Evolutionary conservation across 2,888 invertebrate genomes (phyloP).

Genomic region (Cephus spinipes): DNA sequence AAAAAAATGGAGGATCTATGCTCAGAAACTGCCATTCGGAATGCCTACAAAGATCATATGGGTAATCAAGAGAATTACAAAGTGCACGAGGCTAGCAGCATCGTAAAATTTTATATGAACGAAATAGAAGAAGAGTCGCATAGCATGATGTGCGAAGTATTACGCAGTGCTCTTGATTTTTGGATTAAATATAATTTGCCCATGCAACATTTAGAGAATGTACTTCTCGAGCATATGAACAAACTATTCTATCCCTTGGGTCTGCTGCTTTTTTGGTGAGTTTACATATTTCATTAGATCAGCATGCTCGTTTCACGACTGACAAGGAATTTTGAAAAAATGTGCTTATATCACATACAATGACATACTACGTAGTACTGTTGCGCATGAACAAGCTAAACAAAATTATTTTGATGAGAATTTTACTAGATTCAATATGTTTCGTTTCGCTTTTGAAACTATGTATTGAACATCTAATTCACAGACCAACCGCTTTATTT

Average conservation of each 20-base stretch:
- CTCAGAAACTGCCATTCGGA: slow-evolving; percentile 30
- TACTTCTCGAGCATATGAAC: slow-evolving; percentile 71
- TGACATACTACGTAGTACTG: background rate
- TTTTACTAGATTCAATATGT: background rate
- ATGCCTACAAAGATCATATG: background rate
- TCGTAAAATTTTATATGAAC: slow-evolving; percentile 59
- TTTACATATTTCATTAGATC: slow-evolving; percentile 3
- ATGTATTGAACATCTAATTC: background rate
- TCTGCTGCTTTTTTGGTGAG: slow-evolving; percentile 59
- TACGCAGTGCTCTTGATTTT: slow-evolving; percentile 61
- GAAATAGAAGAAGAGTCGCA: slow-evolving; percentile 57
- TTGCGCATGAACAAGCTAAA: background rate
- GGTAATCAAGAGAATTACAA: slow-evolving; percentile 25
- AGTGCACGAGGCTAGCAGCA: slow-evolving; percentile 43
- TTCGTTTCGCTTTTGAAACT: background rate
- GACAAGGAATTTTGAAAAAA: background rate
- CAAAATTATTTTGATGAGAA: background rate
- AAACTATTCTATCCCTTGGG: slow-evolving; percentile 63
- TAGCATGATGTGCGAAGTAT: slow-evolving; percentile 53
- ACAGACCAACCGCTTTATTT: background rate
- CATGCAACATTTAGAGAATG: slow-evolving; percentile 69
- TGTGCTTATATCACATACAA: background rate
- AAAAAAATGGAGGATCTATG: slow-evolving; percentile 14
- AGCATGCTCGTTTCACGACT: background rate
- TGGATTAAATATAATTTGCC: slow-evolving; percentile 66